Base-by-base conservation (phyloP, 2,888 invertebrate genomes). In the Lasioglossum vierecki region DNA sequence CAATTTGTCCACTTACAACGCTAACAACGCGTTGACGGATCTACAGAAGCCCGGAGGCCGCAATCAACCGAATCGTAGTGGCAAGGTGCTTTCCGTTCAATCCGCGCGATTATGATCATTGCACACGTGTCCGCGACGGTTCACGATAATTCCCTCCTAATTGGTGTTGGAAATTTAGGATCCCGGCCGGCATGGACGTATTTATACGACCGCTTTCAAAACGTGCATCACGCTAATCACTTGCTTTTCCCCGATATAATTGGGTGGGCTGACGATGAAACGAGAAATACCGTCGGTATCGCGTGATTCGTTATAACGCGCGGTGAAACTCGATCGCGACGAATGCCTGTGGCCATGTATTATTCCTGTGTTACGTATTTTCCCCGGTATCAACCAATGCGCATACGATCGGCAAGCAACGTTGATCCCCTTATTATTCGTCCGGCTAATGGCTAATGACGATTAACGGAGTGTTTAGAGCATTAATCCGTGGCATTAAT, bases 381-480 rank as follows among this genome's bases (percentile, higher is more conserved):
- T 83, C 66, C 82, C 46, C 80, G 46, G 26, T 68, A 76, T n/a
- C 72, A 72, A 57, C 82, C 88, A 82, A 84, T 75, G 60, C 70
- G 80, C 74, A 68, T 60, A 77, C 46, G 80, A 77, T 80, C 79
- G 80, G 84, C 85, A 82, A 88, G 84, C 82, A 87, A 86, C 70
- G 84, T 82, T 89, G 90, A 89, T 88, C 86, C 86, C 80, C 74
- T 86, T 82, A 82, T 84, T 83, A 87, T 87, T 81, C 83, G 86
- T 72, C 79, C 79, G 63, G 85, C 83, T 86, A 85, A 79, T 87
- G 86, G 89, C 89, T 91, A 91, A 91, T 88, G 89, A 88, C 91
- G 89, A 91, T 91, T 90, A 91, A 91, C 88, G 91, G 89, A 91
- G 90, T 90, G 88, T 88, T 91, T 88, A 84, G 86, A 87, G 90